Conservation (phyloP, 92 coral and sea anemone genomes). For the Siderastrea siderea region DNA sequence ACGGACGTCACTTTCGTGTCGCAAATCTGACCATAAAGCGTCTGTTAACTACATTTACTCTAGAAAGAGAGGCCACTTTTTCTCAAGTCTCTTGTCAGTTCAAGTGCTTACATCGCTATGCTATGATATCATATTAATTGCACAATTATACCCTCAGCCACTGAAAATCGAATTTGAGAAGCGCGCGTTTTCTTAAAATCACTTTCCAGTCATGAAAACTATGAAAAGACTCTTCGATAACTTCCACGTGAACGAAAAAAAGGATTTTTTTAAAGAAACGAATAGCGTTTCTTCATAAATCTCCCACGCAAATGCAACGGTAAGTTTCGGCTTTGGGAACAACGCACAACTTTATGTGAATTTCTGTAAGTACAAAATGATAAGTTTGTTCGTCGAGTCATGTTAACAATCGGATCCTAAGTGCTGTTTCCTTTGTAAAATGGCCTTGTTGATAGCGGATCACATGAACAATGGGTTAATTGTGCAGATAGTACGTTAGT, state of each 20-base stretch:
- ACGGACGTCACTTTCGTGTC: constrained; percentile 12
- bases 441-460: constrained; percentile 68
- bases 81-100: constrained; percentile 9
- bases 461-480: constrained; percentile 46
- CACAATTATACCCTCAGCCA: not conserved
- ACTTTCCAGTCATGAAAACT: not conserved
- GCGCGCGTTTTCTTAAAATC: not conserved
- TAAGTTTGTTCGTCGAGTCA: not conserved
- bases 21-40: constrained; percentile 1
- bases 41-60: not conserved
- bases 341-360: constrained; percentile 4
- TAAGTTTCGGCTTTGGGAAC: not conserved
- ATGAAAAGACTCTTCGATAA: not conserved
- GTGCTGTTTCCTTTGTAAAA: constrained; percentile 47
- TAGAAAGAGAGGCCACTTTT: not conserved
- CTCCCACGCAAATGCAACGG: not conserved
- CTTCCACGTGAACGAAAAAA: not conserved
- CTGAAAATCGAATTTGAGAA: not conserved
- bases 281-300: not conserved
- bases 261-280: not conserved
- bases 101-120: not conserved
- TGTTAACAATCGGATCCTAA: constrained; percentile 27
- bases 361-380: constrained; percentile 28
- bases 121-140: constrained; percentile 31
- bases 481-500: not conserved